phyloP scores from a whole-genome alignment of 2,888 invertebrate species.

The Willowsia nigromaculata region DNA sequence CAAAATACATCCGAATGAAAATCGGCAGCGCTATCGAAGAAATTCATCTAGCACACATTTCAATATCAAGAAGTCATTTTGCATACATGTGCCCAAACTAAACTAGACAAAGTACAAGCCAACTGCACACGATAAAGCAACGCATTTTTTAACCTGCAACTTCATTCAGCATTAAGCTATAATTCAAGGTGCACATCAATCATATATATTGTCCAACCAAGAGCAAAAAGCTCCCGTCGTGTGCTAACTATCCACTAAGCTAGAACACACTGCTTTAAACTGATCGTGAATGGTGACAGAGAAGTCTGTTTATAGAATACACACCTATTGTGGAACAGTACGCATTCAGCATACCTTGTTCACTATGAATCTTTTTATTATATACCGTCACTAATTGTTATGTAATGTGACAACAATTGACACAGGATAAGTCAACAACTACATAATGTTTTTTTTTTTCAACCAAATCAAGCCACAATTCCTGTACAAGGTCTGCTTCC shows the following conservation, averaged over 20 bases:
- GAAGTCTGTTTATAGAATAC: not conserved
- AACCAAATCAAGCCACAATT: constrained; percentile 70
- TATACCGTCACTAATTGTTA: constrained; percentile 62
- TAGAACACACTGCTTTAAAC: not conserved
- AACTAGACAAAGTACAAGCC: not conserved
- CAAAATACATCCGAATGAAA: not conserved
- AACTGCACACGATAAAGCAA: not conserved
- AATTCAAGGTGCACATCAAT: constrained; percentile 54
- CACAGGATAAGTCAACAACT: constrained; percentile 40
- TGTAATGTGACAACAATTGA: constrained; percentile 64
- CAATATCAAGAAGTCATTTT: not conserved
- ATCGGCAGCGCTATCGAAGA: not conserved
- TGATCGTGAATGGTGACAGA: not conserved
- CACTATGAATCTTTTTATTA: not conserved
- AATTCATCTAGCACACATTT: not conserved
- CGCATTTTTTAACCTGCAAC: not conserved
- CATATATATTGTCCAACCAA: constrained; percentile 8
- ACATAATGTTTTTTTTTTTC: constrained; percentile 44
- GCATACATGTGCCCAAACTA: not conserved
- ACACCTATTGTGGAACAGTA: not conserved
- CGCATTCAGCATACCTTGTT: not conserved
- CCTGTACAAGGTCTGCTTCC: constrained; percentile 67
- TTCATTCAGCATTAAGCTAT: not conserved
- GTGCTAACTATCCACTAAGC: not conserved
- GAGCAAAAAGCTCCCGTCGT: constrained; percentile 1